phyloP scores from a whole-genome alignment of 2,113 vertebrate species.

The Rhipidura dahli region DNA sequence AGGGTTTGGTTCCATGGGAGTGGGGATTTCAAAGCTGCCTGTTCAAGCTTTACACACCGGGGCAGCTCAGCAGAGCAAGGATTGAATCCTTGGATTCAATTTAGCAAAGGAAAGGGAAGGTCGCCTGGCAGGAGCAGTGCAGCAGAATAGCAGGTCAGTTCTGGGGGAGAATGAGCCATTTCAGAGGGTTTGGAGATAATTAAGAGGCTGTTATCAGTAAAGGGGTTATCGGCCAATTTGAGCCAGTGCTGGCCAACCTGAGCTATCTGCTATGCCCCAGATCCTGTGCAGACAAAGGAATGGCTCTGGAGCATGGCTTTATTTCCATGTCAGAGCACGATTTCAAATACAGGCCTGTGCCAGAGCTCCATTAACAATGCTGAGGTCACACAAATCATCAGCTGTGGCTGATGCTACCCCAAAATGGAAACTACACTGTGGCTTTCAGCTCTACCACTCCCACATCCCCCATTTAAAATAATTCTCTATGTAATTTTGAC shows the following conservation, averaged over 20 bases:
- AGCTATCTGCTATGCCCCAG: background rate
- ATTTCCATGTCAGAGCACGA: background rate
- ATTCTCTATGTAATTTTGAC: background rate
- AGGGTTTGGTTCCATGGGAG: background rate
- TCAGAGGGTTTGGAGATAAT: background rate
- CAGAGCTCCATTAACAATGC: fast-evolving
- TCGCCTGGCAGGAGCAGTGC: background rate
- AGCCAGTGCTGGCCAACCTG: background rate
- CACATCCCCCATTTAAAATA: background rate
- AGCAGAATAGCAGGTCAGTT: background rate
- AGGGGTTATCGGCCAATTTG: background rate
- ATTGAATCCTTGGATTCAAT: background rate
- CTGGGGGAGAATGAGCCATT: background rate
- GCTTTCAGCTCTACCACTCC: background rate
- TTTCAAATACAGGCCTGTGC: background rate
- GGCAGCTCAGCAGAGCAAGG: background rate
- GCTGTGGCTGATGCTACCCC: background rate
- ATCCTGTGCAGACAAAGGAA: background rate
- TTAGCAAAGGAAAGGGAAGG: background rate
- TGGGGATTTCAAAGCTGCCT: background rate
- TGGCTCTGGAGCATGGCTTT: background rate
- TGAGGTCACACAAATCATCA: background rate
- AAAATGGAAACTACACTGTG: background rate
- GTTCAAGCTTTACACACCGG: background rate
- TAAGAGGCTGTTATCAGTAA: background rate